Percentiles rank a stretch among this genome's conserved stretches.
These are phyloP conservation scores for Lophius americanus DNA, from an alignment of 2,797 vertebrate genomes.

Conservation along the genomic window DNA sequence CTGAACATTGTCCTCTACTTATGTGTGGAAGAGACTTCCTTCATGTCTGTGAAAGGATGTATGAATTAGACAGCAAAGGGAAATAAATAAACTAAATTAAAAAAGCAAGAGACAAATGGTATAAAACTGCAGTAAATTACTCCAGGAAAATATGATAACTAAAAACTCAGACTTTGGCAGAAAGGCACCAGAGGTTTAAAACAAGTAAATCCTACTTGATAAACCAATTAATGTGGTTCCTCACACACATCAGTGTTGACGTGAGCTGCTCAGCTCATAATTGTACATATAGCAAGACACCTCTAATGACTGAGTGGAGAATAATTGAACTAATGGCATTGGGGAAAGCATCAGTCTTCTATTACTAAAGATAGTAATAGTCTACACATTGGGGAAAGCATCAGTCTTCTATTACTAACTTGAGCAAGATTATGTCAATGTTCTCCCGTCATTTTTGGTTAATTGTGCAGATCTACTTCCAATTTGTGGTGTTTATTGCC, in stretches of 20 bases:
- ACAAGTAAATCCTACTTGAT: constrained; percentile 36
- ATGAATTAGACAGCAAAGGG: constrained; percentile 5
- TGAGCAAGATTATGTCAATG: too few species aligned
- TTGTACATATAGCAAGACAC: constrained; percentile 45
- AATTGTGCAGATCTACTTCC: too few species aligned
- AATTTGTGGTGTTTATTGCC: too few species aligned
- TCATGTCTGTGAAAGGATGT: constrained; percentile 14
- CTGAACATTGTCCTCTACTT: constrained; percentile 38
- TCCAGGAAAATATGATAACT: too few species aligned
- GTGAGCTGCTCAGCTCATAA: constrained; percentile 42
- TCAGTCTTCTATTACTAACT: too few species aligned
- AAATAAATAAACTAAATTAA: not conserved
- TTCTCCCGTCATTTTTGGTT: too few species aligned
- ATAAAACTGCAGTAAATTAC: too few species aligned
- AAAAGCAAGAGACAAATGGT: too few species aligned
- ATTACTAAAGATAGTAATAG: too few species aligned
- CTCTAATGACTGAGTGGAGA: constrained; percentile 42
- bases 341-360: too few species aligned
- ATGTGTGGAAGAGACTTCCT: constrained; percentile 17
- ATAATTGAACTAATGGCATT: constrained; percentile 64
- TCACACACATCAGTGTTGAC: constrained; percentile 42
- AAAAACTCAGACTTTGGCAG: not conserved
- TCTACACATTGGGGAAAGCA: too few species aligned
- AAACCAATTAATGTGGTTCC: constrained; percentile 51
- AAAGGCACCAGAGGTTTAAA: not conserved